A percentile compares a stretch with the other conserved stretches of the same genome.
phyloP scores from a whole-genome alignment of 2,888 invertebrate species.

The Choreutis nemorana region DNA sequence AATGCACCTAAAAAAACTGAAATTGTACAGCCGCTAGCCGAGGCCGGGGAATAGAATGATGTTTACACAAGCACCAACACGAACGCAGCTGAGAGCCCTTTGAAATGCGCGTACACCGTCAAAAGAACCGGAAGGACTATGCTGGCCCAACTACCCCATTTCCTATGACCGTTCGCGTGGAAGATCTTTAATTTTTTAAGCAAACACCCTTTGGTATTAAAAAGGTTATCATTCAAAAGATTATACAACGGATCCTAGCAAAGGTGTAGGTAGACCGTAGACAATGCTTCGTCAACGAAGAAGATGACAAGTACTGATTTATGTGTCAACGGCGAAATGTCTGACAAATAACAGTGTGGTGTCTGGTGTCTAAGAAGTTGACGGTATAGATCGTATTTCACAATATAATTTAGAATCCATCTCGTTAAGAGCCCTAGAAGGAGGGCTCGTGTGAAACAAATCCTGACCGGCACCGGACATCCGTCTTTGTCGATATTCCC shows the following conservation, averaged over 20 bases:
- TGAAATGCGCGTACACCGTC: constrained; percentile 36
- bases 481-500: constrained; percentile 65
- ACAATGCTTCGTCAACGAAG: too few species aligned
- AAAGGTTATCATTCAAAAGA: too few species aligned
- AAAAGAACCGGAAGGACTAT: constrained; percentile 55
- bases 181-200: constrained; percentile 26
- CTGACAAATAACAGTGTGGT: too few species aligned
- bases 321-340: too few species aligned
- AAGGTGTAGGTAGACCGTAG: too few species aligned
- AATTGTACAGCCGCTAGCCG: constrained; percentile 30
- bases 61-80: constrained; percentile 40
- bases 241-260: too few species aligned
- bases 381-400: too few species aligned
- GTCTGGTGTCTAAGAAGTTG: too few species aligned
- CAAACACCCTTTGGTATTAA: constrained; percentile 21
- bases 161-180: constrained; percentile 17
- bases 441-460: constrained; percentile 58
- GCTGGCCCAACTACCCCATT: constrained; percentile 18
- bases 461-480: constrained; percentile 67
- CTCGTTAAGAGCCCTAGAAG: too few species aligned
- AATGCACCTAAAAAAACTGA: constrained; percentile 29
- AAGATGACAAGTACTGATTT: too few species aligned
- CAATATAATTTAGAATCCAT: too few species aligned
- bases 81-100: constrained; percentile 37
- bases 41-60: constrained; percentile 22